phyloP scores from a whole-genome alignment of 2,113 vertebrate genomes.

The Oryzias curvinotus region DNA sequence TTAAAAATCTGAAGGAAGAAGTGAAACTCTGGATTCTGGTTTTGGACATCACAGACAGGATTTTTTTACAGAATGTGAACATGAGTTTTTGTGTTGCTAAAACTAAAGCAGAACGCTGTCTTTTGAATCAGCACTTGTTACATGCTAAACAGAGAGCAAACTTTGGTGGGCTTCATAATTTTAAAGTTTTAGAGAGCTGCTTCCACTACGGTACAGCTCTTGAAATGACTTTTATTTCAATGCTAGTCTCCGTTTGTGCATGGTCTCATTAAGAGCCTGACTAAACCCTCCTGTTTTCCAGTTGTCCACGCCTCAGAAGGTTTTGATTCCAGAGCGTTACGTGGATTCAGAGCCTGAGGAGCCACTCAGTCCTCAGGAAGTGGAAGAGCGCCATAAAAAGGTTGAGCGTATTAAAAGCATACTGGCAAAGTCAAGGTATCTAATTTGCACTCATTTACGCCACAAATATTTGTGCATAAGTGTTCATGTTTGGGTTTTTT shows the following conservation, averaged over 20 bases:
- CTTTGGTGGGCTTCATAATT: no score
- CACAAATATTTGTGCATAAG: no score
- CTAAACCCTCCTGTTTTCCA: slow-evolving; percentile 42
- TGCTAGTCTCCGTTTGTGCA: not conserved
- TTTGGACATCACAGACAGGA: no score
- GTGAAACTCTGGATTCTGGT: no score
- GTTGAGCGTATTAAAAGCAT: slow-evolving; percentile 95
- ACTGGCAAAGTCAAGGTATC: slow-evolving; percentile 91
- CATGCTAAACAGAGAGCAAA: no score
- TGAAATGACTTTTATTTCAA: not conserved
- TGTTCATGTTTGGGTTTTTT: not conserved
- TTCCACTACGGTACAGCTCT: not conserved
- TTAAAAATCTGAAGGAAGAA: no score
- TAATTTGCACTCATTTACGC: no score
- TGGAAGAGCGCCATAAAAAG: slow-evolving; percentile 88
- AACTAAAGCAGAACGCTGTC: no score
- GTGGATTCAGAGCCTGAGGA: slow-evolving; percentile 91
- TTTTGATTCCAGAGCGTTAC: slow-evolving; percentile 92
- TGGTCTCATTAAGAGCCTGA: not conserved
- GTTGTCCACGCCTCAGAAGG: slow-evolving; percentile 92
- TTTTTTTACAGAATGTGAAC: no score
- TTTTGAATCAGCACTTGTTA: no score
- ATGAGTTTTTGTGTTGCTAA: no score
- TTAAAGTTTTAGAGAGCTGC: no score
- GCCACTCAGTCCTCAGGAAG: slow-evolving; percentile 88